Conservation (phyloP, 2,113 vertebrate genomes). For the Catagonus wagneri region DNA sequence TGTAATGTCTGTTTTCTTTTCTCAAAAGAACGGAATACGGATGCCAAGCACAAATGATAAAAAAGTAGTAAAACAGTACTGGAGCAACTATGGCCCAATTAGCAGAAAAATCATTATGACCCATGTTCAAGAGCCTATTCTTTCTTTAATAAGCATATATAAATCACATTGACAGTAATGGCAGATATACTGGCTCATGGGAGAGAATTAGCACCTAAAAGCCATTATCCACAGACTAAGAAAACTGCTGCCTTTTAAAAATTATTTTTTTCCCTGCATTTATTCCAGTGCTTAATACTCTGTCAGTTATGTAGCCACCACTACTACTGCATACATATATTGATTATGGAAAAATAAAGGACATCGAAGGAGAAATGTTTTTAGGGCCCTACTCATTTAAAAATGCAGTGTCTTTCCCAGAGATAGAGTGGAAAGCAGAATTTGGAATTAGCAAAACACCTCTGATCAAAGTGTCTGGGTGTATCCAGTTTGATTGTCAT, state of each 20-base stretch:
- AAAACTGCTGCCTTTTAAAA: background rate
- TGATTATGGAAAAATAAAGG: background rate
- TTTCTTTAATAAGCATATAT: constrained; percentile 12
- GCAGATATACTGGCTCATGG: background rate
- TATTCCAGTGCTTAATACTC: background rate
- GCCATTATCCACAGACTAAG: background rate
- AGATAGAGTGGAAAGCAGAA: background rate
- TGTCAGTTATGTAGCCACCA: background rate
- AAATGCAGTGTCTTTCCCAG: background rate
- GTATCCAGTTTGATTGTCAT: background rate
- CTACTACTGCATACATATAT: background rate
- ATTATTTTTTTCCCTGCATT: background rate
- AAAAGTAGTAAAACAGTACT: constrained; percentile 12
- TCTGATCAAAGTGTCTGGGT: background rate
- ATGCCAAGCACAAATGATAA: constrained; percentile 49
- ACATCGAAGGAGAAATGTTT: background rate
- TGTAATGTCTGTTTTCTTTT: background rate
- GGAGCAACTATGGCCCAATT: background rate
- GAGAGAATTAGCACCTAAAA: background rate
- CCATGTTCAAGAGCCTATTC: background rate
- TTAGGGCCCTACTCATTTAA: background rate
- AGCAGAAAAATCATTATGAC: background rate
- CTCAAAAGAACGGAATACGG: background rate
- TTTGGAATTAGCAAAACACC: background rate
- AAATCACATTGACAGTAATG: background rate